Conservation (phyloP, 2,888 invertebrate species). For the Andricus curvator region DNA sequence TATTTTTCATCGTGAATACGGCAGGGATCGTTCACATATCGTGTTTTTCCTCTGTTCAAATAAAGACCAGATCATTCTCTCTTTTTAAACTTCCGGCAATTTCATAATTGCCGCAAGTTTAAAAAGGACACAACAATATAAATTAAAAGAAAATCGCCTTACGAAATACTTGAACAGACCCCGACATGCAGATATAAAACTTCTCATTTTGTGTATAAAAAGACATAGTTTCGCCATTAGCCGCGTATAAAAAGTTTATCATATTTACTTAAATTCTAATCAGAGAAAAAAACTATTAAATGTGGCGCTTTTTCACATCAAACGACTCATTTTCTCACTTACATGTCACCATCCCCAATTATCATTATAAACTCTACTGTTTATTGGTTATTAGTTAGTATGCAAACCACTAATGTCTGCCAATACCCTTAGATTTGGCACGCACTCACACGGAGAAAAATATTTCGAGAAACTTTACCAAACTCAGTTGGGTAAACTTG, state of each 20-base stretch:
- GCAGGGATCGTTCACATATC: conserved; percentile 34
- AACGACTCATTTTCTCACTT: conserved; percentile 3
- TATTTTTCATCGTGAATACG: conserved; percentile 74
- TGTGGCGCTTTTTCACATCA: background rate
- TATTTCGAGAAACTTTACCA: no score
- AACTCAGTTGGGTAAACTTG: no score
- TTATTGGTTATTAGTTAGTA: conserved; percentile 22
- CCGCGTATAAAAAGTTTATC: conserved; percentile 66
- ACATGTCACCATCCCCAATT: background rate
- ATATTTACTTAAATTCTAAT: conserved; percentile 14
- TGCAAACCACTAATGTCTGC: background rate
- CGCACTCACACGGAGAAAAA: no score
- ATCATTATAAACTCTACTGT: conserved; percentile 18
- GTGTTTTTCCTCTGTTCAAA: no score
- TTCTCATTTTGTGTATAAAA: conserved; percentile 54
- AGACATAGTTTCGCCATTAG: conserved; percentile 59
- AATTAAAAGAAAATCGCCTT: no score
- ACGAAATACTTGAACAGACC: no score
- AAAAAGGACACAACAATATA: no score
- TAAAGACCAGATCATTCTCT: no score
- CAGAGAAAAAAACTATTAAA: conserved; percentile 1
- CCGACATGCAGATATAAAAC: conserved; percentile 66
- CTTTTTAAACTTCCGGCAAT: no score
- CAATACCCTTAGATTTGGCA: conserved; percentile 41
- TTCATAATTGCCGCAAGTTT: no score